These are phyloP conservation scores for Trachemys scripta DNA, from an alignment of 2,113 vertebrate species.

Conservation along the genomic window DNA sequence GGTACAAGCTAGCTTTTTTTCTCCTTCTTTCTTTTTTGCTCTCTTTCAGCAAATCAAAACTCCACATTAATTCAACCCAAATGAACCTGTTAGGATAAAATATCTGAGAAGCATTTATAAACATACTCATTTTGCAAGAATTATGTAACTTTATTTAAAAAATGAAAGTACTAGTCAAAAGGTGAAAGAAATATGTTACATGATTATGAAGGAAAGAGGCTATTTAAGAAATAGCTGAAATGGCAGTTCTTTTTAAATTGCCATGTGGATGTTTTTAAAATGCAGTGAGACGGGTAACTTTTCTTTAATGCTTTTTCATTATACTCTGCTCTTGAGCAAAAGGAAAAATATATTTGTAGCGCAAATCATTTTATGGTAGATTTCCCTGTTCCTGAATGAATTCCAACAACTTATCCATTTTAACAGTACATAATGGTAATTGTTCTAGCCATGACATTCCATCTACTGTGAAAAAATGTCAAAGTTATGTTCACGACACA, in stretches of 20 bases:
- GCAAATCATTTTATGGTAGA: constrained; percentile 62
- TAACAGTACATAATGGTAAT: constrained; percentile 9
- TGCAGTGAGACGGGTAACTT: constrained; percentile 57
- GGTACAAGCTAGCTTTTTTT: neutral
- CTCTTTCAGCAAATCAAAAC: constrained; percentile 48
- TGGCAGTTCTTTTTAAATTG: constrained; percentile 79
- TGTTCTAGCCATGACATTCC: constrained; percentile 13
- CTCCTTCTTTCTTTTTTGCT: neutral
- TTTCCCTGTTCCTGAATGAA: neutral
- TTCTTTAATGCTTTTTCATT: constrained; percentile 72
- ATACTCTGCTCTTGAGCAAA: constrained; percentile 35
- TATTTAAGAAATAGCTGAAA: constrained; percentile 81
- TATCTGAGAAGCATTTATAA: constrained; percentile 70
- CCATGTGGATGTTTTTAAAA: constrained; percentile 68
- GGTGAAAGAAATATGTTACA: constrained; percentile 79
- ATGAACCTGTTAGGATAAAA: constrained; percentile 74
- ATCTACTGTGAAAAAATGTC: constrained; percentile 47
- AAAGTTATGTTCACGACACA: constrained; percentile 11
- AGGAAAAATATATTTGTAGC: constrained; percentile 51
- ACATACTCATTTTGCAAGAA: neutral
- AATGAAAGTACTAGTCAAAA: constrained; percentile 71
- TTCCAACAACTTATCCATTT: constrained; percentile 38
- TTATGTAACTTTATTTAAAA: constrained; percentile 78
- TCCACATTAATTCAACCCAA: constrained; percentile 73
- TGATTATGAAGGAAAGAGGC: constrained; percentile 76